Evolutionary conservation across 2,888 invertebrate species (phyloP).

Genomic region (Oegoconia quadripuncta): DNA sequence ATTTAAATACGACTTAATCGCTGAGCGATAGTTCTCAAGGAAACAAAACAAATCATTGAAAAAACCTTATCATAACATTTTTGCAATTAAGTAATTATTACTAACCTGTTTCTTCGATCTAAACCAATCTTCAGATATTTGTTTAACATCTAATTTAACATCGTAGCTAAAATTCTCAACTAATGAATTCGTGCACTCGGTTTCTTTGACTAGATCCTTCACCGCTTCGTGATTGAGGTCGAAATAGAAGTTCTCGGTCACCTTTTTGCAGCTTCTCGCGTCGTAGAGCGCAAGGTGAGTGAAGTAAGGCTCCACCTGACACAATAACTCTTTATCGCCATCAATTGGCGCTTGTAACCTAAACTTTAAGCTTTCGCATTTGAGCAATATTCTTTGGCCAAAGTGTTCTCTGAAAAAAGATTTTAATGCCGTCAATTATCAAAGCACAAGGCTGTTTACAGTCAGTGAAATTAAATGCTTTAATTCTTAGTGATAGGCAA

Average conservation of each 20-base stretch:
- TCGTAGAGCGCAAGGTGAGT: conserved; percentile 94
- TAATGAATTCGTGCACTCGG: conserved; percentile 69
- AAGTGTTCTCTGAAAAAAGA: conserved; percentile 85
- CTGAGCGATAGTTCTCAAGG: not conserved
- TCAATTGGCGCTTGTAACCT: conserved; percentile 89
- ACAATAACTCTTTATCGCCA: conserved; percentile 85
- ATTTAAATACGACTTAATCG: not conserved
- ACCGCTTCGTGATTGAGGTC: conserved; percentile 89
- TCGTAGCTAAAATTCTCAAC: conserved; percentile 75
- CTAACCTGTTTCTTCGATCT: conserved; percentile 81
- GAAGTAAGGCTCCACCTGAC: conserved; percentile 96
- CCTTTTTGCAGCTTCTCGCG: conserved; percentile 89
- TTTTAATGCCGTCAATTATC: conserved; percentile 7
- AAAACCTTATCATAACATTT: too few relatives aligned
- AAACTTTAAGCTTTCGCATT: conserved; percentile 91
- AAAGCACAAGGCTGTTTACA: too few relatives aligned
- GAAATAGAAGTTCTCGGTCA: conserved; percentile 96
- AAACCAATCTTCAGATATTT: conserved; percentile 87
- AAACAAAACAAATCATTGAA: too few relatives aligned
- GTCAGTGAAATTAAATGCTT: too few relatives aligned
- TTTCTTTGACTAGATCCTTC: conserved; percentile 73
- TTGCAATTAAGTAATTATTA: too few relatives aligned
- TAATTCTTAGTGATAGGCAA: too few relatives aligned
- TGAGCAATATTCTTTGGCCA: conserved; percentile 90
- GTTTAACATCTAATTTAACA: conserved; percentile 82